Percentiles rank a stretch among this genome's conserved stretches.
These are phyloP conservation scores for Hesperophylax magnus DNA, from an alignment of 1,140 invertebrate species.

Conservation along the genomic window DNA sequence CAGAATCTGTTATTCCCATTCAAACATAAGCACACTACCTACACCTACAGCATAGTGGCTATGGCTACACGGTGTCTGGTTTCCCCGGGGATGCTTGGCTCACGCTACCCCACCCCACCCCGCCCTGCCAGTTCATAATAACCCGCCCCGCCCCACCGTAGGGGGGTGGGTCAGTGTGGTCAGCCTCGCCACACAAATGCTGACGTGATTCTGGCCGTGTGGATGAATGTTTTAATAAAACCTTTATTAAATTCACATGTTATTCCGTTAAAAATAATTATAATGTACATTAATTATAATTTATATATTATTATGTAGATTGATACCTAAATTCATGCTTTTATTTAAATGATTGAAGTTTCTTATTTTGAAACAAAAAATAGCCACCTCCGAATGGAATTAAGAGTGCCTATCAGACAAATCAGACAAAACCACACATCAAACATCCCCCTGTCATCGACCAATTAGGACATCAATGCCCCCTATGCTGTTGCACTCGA, in stretches of 20 bases:
- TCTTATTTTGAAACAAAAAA: no score
- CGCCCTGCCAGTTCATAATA: neutral
- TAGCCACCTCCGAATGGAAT: no score
- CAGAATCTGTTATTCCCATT: no score
- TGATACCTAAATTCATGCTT: no score
- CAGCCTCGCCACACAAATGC: conserved; percentile 11
- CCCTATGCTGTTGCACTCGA: no score
- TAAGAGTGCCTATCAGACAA: no score
- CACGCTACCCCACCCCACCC: neutral
- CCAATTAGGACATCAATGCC: no score
- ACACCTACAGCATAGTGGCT: neutral
- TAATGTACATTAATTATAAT: no score
- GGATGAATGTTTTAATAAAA: conserved; percentile 9
- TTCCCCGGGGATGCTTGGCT: neutral
- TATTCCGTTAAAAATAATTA: neutral
- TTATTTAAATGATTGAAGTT: no score
- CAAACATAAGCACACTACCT: neutral
- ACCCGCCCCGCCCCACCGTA: neutral
- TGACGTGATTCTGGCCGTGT: conserved; percentile 29
- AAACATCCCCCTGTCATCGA: no score
- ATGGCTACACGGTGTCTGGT: neutral
- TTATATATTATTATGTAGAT: no score
- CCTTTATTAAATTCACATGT: neutral
- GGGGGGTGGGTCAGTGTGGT: neutral
- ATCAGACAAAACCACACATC: no score